These are phyloP conservation scores for Carassius gibelio DNA, from an alignment of 2,113 vertebrate genomes.

Conservation along the genomic window DNA sequence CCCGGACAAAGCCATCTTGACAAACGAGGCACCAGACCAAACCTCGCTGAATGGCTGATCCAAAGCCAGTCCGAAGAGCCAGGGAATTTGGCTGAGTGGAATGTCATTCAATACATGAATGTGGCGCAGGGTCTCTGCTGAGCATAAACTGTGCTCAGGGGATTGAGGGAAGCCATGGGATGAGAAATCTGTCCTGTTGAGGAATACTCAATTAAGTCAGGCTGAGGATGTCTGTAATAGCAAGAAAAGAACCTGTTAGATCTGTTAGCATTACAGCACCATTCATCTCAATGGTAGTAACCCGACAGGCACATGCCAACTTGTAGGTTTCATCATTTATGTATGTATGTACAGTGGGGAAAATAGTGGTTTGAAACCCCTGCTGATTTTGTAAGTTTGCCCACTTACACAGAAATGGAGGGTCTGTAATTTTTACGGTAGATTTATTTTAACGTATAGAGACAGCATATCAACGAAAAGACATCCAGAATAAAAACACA, in stretches of 20 bases:
- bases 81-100: conserved; percentile 2
- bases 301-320: neutral
- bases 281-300: neutral
- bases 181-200: neutral
- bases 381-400: too few species aligned
- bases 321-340: too few species aligned
- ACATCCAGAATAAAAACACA: too few species aligned
- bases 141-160: neutral
- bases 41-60: neutral
- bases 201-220: neutral
- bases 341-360: too few species aligned
- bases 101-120: conserved; percentile 19
- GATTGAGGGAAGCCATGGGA: neutral
- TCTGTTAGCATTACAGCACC: neutral
- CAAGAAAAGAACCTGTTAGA: too few species aligned
- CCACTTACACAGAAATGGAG: too few species aligned
- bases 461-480: too few species aligned
- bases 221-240: neutral
- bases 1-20: conserved; percentile 37
- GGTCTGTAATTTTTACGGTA: too few species aligned
- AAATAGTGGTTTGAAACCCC: too few species aligned
- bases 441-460: too few species aligned
- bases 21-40: conserved; percentile 44
- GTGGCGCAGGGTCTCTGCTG: neutral
- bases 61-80: conserved; percentile 3